Percentiles rank a stretch among this genome's conserved stretches.
phyloP scores from a whole-genome alignment of 2,113 vertebrate genomes.

The Rhipidura dahli region DNA sequence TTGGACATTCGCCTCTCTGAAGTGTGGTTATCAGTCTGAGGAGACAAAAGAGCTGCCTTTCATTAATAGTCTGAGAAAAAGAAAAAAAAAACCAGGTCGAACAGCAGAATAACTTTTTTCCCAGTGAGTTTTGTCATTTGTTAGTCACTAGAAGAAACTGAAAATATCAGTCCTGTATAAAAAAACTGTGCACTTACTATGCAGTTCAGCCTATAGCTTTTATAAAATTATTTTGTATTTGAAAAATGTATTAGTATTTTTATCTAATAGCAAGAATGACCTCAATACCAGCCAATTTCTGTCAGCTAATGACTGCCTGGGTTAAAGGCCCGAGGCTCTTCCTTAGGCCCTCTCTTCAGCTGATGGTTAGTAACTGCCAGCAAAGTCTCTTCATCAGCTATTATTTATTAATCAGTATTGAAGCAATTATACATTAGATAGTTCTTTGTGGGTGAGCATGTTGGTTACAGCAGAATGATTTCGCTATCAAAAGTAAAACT shows the following conservation, averaged over 20 bases:
- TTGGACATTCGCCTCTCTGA: background rate
- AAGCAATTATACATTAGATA: conserved; percentile 53
- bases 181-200: background rate
- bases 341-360: background rate
- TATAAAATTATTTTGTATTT: conserved; percentile 52
- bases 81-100: background rate
- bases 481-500: background rate
- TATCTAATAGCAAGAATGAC: conserved; percentile 44
- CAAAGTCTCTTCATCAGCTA: conserved; percentile 37
- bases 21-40: background rate
- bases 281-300: conserved; percentile 61
- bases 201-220: background rate
- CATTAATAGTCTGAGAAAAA: background rate
- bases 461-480: conserved; percentile 54
- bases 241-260: conserved; percentile 15
- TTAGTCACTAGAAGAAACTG: background rate
- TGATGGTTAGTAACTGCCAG: conserved; percentile 55
- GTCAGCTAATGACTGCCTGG: conserved; percentile 54
- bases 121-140: background rate
- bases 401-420: conserved; percentile 69
- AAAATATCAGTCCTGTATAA: background rate
- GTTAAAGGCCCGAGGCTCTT: conserved; percentile 12
- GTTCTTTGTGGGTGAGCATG: conserved; percentile 7
- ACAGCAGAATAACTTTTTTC: background rate
- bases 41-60: background rate